These are phyloP conservation scores for Drosophila grimshawi DNA, from an alignment of 1,140 invertebrate genomes.

Conservation along the genomic window DNA sequence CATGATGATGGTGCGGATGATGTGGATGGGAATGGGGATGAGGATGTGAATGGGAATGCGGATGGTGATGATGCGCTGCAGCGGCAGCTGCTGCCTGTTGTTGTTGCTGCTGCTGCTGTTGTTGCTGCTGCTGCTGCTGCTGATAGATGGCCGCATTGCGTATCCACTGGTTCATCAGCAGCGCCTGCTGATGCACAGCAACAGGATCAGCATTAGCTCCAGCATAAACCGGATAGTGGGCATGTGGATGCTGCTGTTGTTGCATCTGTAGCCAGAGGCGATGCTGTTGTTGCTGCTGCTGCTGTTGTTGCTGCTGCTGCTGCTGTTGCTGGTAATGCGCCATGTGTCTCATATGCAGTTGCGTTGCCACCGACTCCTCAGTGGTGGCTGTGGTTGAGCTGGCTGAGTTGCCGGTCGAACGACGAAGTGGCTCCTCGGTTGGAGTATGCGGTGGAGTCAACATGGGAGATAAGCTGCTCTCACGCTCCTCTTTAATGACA, in stretches of 20 bases:
- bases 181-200: slow-evolving; percentile 85
- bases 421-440: slow-evolving; percentile 85
- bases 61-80: slow-evolving; percentile 42
- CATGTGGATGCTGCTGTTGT: slow-evolving; percentile 53
- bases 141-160: slow-evolving; percentile 89
- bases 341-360: slow-evolving; percentile 72
- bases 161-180: slow-evolving; percentile 90
- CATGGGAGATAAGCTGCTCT: slow-evolving; percentile 87
- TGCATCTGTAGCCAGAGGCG: slow-evolving; percentile 74
- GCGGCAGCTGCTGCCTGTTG: slow-evolving; percentile 57
- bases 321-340: slow-evolving; percentile 71
- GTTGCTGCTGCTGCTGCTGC: slow-evolving; percentile 84
- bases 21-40: slow-evolving; percentile 55
- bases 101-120: slow-evolving; percentile 62
- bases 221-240: slow-evolving; percentile 66
- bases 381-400: slow-evolving; percentile 64
- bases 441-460: slow-evolving; percentile 90
- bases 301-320: slow-evolving; percentile 70
- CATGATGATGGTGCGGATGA: slow-evolving; percentile 65
- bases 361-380: slow-evolving; percentile 66
- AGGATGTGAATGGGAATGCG: not conserved
- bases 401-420: slow-evolving; percentile 59
- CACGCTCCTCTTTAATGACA: slow-evolving; percentile 87
- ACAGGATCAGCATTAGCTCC: slow-evolving; percentile 79
- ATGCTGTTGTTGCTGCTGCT: slow-evolving; percentile 41